Evolutionary conservation across 2,888 invertebrate genomes (phyloP).

Genomic region (Schizaphis graminum): DNA sequence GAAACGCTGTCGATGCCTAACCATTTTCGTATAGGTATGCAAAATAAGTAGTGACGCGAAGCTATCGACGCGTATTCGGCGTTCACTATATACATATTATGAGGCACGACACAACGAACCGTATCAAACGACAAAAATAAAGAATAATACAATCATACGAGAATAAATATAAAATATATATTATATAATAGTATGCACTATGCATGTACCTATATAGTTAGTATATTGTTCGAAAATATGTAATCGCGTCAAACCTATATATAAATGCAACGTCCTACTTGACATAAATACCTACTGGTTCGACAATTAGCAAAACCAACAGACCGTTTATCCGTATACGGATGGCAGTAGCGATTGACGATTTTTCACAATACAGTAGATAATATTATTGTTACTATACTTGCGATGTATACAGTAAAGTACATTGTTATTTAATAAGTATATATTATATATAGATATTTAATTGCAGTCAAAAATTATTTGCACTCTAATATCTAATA

Average conservation of each 20-base stretch:
- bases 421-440: background rate
- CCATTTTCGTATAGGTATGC: background rate
- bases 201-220: background rate
- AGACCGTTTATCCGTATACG: constrained; percentile 5
- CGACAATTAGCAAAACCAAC: background rate
- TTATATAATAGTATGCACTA: background rate
- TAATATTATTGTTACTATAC: background rate
- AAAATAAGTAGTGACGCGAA: background rate
- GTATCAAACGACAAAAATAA: background rate
- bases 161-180: background rate
- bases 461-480: background rate
- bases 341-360: background rate
- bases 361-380: background rate
- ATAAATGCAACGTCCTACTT: background rate
- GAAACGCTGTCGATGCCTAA: background rate
- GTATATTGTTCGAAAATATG: background rate
- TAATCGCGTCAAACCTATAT: background rate
- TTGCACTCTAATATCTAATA: background rate
- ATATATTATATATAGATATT: background rate
- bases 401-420: background rate
- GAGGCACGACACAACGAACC: background rate
- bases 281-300: background rate
- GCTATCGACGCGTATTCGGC: background rate
- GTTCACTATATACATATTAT: background rate
- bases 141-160: background rate